phyloP scores from a whole-genome alignment of 2,888 invertebrate genomes.

The Drosophila setosimentum region DNA sequence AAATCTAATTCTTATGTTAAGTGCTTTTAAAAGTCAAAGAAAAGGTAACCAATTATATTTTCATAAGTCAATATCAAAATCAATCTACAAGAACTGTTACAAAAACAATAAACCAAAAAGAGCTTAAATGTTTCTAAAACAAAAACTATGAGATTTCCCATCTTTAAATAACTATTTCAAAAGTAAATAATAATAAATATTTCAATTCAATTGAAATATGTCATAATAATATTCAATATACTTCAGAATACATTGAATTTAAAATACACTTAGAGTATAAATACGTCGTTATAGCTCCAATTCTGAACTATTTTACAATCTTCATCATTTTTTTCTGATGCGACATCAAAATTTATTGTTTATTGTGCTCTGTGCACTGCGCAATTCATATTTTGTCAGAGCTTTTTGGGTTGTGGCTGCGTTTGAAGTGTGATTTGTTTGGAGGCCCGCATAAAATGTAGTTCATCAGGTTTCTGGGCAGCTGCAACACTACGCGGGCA shows the following conservation, averaged over 20 bases:
- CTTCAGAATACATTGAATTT: background rate
- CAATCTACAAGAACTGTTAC: background rate
- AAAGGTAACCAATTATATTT: background rate
- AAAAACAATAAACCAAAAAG: background rate
- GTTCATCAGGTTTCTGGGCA: slow-evolving; percentile 49
- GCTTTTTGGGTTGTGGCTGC: slow-evolving; percentile 47
- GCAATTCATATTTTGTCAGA: slow-evolving; percentile 74
- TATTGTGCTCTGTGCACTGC: slow-evolving; percentile 51
- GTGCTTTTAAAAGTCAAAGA: background rate
- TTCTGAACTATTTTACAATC: background rate
- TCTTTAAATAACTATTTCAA: background rate
- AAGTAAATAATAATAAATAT: background rate
- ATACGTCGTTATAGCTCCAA: background rate
- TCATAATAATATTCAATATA: background rate
- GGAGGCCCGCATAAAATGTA: slow-evolving; percentile 69
- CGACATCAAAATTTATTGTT: slow-evolving; percentile 75
- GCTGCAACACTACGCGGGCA: slow-evolving; percentile 35
- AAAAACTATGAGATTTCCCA: background rate
- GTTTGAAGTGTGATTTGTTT: slow-evolving; percentile 70
- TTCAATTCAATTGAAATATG: background rate
- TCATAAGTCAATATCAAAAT: background rate
- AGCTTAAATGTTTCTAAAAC: background rate
- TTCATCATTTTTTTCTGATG: slow-evolving; percentile 7
- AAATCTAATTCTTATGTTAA: background rate
- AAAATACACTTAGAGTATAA: background rate